phyloP scores from a whole-genome alignment of 2,113 vertebrate genomes.

The Suricata suricatta region DNA sequence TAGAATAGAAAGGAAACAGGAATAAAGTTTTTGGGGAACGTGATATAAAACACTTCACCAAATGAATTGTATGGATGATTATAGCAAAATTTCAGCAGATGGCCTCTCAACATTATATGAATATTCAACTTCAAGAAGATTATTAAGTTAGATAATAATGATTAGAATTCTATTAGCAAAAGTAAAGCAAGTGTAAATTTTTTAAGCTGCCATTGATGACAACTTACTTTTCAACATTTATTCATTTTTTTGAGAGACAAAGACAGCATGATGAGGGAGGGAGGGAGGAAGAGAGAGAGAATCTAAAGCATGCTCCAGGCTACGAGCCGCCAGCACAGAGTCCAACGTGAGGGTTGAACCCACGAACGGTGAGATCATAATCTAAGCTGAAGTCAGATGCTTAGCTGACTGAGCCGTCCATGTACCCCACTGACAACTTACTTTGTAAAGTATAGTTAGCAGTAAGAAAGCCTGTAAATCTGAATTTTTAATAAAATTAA shows the following conservation, averaged over 20 bases:
- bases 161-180: neutral
- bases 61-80: neutral
- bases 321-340: too few relatives aligned
- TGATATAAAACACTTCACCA: neutral
- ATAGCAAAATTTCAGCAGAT: neutral
- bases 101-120: neutral
- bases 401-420: too few relatives aligned
- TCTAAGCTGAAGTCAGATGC: too few relatives aligned
- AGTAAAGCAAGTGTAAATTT: neutral
- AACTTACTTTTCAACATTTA: neutral
- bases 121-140: neutral
- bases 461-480: neutral
- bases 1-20: neutral
- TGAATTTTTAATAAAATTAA: neutral
- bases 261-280: too few relatives aligned
- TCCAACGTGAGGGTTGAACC: rapidly evolving
- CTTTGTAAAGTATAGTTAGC: neutral
- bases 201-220: neutral
- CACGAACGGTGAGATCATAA: too few relatives aligned
- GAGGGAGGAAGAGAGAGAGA: too few relatives aligned
- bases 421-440: neutral
- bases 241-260: too few relatives aligned
- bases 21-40: neutral
- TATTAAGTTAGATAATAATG: neutral
- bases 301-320: too few relatives aligned